Evolutionary conservation across 2,797 vertebrate genomes (phyloP).

Genomic region (Sarcophilus harrisii): DNA sequence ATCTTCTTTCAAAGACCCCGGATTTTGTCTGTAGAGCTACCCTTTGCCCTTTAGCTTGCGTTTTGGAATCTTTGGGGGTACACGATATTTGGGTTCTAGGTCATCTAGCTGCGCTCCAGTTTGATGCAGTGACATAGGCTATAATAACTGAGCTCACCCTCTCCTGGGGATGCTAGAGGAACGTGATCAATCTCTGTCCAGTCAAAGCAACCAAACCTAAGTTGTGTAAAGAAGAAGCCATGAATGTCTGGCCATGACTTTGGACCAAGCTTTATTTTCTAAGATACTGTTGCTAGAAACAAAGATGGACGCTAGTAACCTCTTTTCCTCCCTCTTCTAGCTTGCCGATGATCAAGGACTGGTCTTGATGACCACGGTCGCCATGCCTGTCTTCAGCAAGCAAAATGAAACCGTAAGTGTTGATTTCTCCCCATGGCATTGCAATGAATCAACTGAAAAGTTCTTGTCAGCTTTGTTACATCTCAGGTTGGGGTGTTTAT

Average conservation of each 20-base stretch:
- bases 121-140: not conserved
- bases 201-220: not conserved
- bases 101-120: not conserved
- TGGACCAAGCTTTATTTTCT: not conserved
- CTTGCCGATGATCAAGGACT: constrained; percentile 91
- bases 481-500: not conserved
- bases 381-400: constrained; percentile 99
- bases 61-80: not conserved
- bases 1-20: not conserved
- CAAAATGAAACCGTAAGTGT: constrained; percentile 98
- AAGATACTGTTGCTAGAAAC: not conserved
- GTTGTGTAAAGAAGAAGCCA: not conserved
- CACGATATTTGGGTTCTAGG: not conserved
- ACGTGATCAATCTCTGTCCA: not conserved
- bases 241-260: not conserved
- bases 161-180: not conserved
- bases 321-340: constrained; percentile 84
- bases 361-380: constrained; percentile 96
- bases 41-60: not conserved
- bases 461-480: not conserved
- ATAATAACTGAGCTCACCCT: not conserved
- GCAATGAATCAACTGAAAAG: constrained; percentile 3
- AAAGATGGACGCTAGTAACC: constrained; percentile 19
- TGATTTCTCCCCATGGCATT: constrained; percentile 43
- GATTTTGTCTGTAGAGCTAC: not conserved